Evolutionary conservation across 1,140 invertebrate genomes (phyloP), one percentile per base, ranked within the genome.

Genomic region (Contarinia nasturtii): DNA sequence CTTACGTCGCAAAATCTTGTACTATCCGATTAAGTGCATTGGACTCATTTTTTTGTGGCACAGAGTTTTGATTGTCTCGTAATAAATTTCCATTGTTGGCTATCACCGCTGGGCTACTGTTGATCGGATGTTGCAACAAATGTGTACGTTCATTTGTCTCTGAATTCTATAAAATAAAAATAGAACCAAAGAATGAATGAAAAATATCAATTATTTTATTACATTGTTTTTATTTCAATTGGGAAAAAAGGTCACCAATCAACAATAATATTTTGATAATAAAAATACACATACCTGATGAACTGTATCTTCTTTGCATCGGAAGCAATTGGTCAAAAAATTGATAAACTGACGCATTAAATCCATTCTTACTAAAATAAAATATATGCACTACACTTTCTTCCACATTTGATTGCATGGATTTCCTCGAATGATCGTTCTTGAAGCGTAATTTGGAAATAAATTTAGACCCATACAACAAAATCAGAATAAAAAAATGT

Each of bases 1-100:
- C 78, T 73, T 67, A 91, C 86, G 80, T 82, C 37, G 86, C 85
- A 50, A 85, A 87, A 67, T 88, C 82, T 58, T 88, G 82, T 49
- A 92, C 67, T 60, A 91, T 86, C 67, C 79, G 77, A 59, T 79
- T 87, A 21, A 91, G 67, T 14, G 84, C 86, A 55, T 82, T 88
- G 66, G 89, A 85, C 63, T 91, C 86, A 64, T 91, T 86, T 55
- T 85, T 83, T 60, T 86, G 85, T 22, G 81, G 76, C 41, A 77
- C 69, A 18, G 76, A 75, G 57, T 70, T 75, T 15, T 69, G 66
- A 61, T 75, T 75, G 50, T 74, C 69, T 53, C 67, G 70, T 51
- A 73, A 67, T 55, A 72, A 70, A 61, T 78, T 76, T 54, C 80
- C 77, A 53, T 77, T 80, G 62, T 76, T 71, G 41, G 69, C 68